Base-by-base conservation (phyloP, 2,113 vertebrate species). In the Apodemus speciosus region DNA sequence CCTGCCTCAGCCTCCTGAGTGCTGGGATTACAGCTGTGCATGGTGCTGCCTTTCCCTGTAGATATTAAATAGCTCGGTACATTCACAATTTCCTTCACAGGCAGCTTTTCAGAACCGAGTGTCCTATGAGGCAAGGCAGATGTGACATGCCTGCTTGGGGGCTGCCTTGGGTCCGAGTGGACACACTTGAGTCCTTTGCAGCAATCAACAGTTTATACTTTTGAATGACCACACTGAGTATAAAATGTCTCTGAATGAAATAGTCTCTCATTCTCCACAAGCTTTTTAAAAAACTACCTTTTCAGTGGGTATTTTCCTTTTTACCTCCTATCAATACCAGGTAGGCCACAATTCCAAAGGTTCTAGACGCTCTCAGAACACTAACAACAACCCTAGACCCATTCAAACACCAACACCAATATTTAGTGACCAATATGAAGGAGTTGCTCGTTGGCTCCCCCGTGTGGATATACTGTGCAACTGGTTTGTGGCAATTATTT, bases 181-280 rank as follows among this genome's bases (percentile, higher is more conserved):
- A 2, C 60, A 20, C 75, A 62, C 6, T 46, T 46, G 27, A 49
- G 32, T 89, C 83, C n/a, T 81, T 85, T 68, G 40, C 60, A 18
- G 10, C 43, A 83, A 49, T 51, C 85, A 87, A 35, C 21, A 14
- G 53, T 85, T 90, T 72, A 49, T n/a, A 72, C 9, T 83, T 85
- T 56, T 91, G 25, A 83, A 56, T 83, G 64, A 68, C 20, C 32
- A 51, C 23, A 43, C 8, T 87, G 43, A 23, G 8, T 27, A 46
- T n/a, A 32, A 49, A 71, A 49, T 6, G 27, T 87, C 90, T 94
- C 71, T 43, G 18, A 88, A 60, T 72, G 46, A 89, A 87, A 88
- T 83, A 68, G 62, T 1, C 69, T 86, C 51, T 79, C 38, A 40
- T 89, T 93, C 40, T 91, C 38, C 94, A 35, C n/a, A 60, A 14